Conservation (phyloP, 2,113 vertebrate species). For the Trochalopteron elliotii region DNA sequence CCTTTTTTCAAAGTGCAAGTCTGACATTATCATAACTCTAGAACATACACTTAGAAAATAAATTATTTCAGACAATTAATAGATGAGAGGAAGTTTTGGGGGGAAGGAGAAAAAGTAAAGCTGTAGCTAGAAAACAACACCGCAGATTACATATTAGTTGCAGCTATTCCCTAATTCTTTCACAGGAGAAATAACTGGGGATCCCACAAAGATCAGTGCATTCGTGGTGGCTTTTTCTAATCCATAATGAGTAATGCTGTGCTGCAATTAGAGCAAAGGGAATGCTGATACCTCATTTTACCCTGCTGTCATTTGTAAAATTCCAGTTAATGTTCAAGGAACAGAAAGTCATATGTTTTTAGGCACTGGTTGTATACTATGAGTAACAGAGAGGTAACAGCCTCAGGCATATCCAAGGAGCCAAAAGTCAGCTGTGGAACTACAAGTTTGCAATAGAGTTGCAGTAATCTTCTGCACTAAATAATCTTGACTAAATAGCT, state of each 20-base stretch:
- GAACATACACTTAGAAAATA: not conserved
- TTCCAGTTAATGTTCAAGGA: not conserved
- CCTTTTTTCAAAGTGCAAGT: not conserved
- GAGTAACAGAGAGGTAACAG: not conserved
- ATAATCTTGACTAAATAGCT: not conserved
- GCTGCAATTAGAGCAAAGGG: not conserved
- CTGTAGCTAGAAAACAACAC: not conserved
- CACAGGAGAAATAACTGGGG: not conserved
- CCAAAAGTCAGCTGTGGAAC: not conserved
- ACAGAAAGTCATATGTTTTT: not conserved
- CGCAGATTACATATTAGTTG: not conserved
- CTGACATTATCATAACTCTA: not conserved
- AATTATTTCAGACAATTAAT: not conserved
- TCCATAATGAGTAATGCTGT: not conserved
- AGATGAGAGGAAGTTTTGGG: rapidly evolving
- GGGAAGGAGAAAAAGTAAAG: not conserved
- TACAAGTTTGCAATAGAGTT: not conserved
- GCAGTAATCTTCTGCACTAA: not conserved
- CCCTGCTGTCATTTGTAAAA: not conserved
- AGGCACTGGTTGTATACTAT: not conserved
- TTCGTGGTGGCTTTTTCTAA: not conserved
- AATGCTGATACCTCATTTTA: not conserved
- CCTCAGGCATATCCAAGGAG: not conserved
- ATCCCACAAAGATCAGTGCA: not conserved
- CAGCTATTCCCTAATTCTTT: not conserved